Percentiles rank a stretch among this genome's conserved stretches.
phyloP scores from a whole-genome alignment of 2,113 vertebrate genomes.

The Syngnathus scovelli region DNA sequence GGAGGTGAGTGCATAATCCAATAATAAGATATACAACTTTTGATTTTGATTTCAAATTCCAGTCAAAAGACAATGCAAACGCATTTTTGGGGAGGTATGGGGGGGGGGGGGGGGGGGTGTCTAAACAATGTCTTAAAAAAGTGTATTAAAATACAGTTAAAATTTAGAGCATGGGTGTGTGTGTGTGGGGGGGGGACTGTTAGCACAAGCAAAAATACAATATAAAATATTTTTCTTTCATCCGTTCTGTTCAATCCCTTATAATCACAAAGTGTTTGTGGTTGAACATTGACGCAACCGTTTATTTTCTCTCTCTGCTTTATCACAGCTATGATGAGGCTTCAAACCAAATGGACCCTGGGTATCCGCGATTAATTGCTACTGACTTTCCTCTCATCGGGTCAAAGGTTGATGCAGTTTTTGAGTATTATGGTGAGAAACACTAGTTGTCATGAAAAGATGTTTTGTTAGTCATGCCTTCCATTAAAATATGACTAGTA shows the following conservation, averaged over 20 bases:
- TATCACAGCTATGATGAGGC: constrained; percentile 54
- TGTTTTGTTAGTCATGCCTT: not conserved
- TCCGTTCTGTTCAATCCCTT: not conserved
- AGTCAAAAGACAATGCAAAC: not conserved
- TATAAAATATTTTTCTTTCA: not conserved
- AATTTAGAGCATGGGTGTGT: too few relatives aligned
- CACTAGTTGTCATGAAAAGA: not conserved
- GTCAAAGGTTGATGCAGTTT: constrained; percentile 67
- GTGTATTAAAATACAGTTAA: too few relatives aligned
- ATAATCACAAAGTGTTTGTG: not conserved
- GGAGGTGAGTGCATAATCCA: constrained; percentile 54
- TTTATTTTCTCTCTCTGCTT: not conserved
- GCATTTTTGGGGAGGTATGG: too few relatives aligned
- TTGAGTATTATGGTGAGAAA: constrained; percentile 61
- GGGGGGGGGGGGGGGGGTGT: too few relatives aligned
- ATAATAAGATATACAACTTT: not conserved
- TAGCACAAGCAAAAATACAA: not conserved
- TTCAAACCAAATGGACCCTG: constrained; percentile 47
- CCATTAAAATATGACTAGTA: not conserved
- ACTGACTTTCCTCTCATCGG: constrained; percentile 55
- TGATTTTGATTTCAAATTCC: not conserved
- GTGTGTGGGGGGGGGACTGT: too few relatives aligned
- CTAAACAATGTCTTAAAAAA: too few relatives aligned
- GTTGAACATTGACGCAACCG: not conserved
- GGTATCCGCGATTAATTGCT: constrained; percentile 52